phyloP scores from a whole-genome alignment of 2,797 vertebrate genomes.

The Aselliscus stoliczkanus region DNA sequence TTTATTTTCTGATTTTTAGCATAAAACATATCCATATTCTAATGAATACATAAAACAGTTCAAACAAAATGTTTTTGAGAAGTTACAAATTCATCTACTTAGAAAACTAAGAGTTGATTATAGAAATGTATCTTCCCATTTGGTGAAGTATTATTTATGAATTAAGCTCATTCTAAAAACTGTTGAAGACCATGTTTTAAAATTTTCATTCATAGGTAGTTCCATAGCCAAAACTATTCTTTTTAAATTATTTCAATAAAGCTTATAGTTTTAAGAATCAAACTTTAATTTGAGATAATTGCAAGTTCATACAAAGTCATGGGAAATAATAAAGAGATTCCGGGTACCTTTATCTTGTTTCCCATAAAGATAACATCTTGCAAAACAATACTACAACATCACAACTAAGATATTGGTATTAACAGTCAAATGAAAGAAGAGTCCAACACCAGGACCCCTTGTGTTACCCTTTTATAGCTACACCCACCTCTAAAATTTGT shows the following conservation, averaged over 20 bases:
- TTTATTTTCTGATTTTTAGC: not conserved
- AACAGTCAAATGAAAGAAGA: not conserved
- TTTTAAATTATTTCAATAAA: not conserved
- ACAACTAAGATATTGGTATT: not conserved
- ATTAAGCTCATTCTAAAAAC: not conserved
- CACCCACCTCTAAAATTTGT: not conserved
- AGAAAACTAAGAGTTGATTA: not conserved
- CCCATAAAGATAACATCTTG: not conserved
- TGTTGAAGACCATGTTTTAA: not conserved
- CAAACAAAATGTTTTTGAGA: not conserved
- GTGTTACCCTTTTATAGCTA: not conserved
- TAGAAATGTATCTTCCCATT: not conserved
- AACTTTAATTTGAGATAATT: not conserved
- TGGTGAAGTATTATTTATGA: not conserved
- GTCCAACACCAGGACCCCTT: not conserved
- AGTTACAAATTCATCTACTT: slow-evolving; percentile 1
- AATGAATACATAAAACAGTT: not conserved
- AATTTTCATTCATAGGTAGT: not conserved
- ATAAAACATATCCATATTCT: not conserved
- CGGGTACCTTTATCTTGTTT: not conserved
- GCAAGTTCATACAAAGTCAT: not conserved
- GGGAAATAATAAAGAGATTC: not conserved
- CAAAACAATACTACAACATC: not conserved
- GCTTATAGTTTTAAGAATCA: not conserved
- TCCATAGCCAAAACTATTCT: not conserved